Percentiles rank a stretch among this genome's conserved stretches.
Evolutionary conservation across 2,797 vertebrate species (phyloP).

Genomic region (Yasuhikotakia modesta): DNA sequence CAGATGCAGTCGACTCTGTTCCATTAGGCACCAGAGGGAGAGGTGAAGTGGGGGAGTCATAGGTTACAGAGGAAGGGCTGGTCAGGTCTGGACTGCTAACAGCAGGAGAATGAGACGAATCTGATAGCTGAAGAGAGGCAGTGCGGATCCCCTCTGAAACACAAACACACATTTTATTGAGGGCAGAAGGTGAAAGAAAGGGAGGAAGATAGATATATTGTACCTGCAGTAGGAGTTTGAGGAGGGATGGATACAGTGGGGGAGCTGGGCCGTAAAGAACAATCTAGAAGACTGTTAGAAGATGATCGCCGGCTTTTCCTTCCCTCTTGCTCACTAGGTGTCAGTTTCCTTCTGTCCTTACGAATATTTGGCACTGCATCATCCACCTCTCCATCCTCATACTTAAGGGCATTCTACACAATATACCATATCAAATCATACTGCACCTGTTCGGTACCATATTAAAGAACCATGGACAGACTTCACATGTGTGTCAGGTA

Average conservation of each 20-base stretch:
- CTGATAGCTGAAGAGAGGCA: conserved; percentile 52
- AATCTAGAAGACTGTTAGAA: conserved; percentile 65
- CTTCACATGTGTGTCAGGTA: background rate
- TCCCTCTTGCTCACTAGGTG: conserved; percentile 68
- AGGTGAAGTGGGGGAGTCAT: conserved; percentile 57
- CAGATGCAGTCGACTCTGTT: background rate
- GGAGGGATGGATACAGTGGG: conserved; percentile 41
- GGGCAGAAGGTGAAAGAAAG: background rate
- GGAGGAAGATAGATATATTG: background rate
- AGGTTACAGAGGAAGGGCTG: conserved; percentile 57
- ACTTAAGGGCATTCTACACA: conserved; percentile 75
- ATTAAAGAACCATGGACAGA: background rate
- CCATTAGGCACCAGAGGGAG: conserved; percentile 48
- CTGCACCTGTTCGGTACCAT: background rate
- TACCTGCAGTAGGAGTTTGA: conserved; percentile 54
- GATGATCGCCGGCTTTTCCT: conserved; percentile 69
- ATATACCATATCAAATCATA: background rate
- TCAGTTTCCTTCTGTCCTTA: conserved; percentile 75
- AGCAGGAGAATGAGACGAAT: conserved; percentile 29
- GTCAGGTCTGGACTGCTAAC: conserved; percentile 51
- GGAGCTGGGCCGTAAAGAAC: conserved; percentile 44
- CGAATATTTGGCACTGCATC: conserved; percentile 64
- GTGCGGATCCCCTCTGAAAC: conserved; percentile 40
- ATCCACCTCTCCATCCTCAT: conserved; percentile 80
- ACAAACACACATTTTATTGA: background rate